phyloP scores from a whole-genome alignment of 1,140 invertebrate genomes.

The Drosophila busckii region DNA sequence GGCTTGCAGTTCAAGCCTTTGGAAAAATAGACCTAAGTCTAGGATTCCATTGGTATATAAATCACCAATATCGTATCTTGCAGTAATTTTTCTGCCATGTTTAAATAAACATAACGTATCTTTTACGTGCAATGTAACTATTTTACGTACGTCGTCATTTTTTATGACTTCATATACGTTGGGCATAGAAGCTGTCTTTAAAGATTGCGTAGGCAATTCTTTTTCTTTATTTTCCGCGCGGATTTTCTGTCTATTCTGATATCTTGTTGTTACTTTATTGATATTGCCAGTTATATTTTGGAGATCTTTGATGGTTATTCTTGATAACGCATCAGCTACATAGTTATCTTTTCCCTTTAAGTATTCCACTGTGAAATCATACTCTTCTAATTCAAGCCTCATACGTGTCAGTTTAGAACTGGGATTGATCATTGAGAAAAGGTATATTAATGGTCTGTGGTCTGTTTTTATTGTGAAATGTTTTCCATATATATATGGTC shows the following conservation, averaged over 20 bases:
- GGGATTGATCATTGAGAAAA: constrained; percentile 60
- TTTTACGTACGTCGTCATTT: constrained; percentile 10
- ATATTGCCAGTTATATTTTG: constrained; percentile 5
- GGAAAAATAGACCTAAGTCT: constrained; percentile 12
- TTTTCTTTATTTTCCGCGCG: constrained; percentile 6
- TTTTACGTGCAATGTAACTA: constrained; percentile 14
- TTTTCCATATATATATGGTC: constrained; percentile 70
- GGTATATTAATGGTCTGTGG: constrained; percentile 36
- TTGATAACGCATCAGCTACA: constrained; percentile 16
- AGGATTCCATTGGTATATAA: constrained; percentile 17
- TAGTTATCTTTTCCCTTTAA: constrained; percentile 29
- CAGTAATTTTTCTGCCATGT: constrained; percentile 14
- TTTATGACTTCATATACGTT: constrained; percentile 12
- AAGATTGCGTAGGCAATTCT: constrained; percentile 9
- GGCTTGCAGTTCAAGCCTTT: constrained; percentile 11
- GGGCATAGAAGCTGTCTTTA: constrained; percentile 13
- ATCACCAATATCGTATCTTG: constrained; percentile 21
- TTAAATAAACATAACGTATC: constrained; percentile 6
- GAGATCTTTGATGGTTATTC: constrained; percentile 5
- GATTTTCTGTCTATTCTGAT: constrained; percentile 9
- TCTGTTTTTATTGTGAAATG: constrained; percentile 63
- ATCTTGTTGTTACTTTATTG: constrained; percentile 12
- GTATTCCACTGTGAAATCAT: constrained; percentile 60
- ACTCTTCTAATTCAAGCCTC: constrained; percentile 54
- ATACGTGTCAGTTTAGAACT: constrained; percentile 59